phyloP scores from a whole-genome alignment of 2,888 invertebrate genomes.

The Mantis religiosa region DNA sequence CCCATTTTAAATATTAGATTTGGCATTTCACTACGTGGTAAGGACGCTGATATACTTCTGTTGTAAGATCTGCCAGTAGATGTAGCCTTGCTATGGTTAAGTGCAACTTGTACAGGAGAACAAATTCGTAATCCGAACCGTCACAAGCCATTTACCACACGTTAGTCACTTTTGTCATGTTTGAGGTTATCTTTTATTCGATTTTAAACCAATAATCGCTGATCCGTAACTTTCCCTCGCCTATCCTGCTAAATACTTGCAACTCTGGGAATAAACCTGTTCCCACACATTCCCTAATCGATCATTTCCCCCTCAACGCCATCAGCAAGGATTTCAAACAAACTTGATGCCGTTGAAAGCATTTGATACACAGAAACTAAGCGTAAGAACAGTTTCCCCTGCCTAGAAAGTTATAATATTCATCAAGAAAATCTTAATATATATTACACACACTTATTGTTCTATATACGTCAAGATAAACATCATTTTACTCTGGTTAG shows the following conservation, averaged over 20 bases:
- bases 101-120: background rate
- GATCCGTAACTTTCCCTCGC: background rate
- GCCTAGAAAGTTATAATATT: too few relatives aligned
- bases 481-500: too few relatives aligned
- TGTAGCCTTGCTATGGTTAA: background rate
- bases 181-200: background rate
- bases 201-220: background rate
- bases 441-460: too few relatives aligned
- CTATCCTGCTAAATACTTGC: background rate
- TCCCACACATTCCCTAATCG: background rate
- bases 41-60: too few relatives aligned
- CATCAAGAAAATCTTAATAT: too few relatives aligned
- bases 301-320: background rate
- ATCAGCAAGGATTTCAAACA: background rate
- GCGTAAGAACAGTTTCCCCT: too few relatives aligned
- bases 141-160: background rate
- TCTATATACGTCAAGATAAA: too few relatives aligned
- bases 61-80: too few relatives aligned
- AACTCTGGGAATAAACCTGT: background rate
- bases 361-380: too few relatives aligned
- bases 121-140: background rate
- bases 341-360: too few relatives aligned
- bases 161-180: background rate
- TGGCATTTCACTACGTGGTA: too few relatives aligned
- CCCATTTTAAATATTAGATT: too few relatives aligned